Base-by-base conservation (phyloP, 2,888 invertebrate genomes). In the Eupithecia dodoneata region DNA sequence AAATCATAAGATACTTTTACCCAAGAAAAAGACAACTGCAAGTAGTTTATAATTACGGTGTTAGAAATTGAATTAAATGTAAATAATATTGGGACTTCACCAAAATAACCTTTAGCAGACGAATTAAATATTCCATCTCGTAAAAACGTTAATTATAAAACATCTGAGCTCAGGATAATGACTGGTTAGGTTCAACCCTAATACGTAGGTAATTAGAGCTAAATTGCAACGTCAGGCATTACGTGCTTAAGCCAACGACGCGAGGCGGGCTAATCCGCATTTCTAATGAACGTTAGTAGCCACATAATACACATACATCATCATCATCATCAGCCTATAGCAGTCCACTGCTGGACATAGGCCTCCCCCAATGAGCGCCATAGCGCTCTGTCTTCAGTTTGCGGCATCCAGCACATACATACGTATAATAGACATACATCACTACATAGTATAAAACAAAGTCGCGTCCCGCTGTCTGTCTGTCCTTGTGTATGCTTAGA, bases 171-270 rank as follows among this genome's bases (percentile, higher is more conserved):
- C 12, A 47, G 70, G 15, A 70, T 70, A 70, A 70, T 12, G 18
- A 45, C 73, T 65, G 49, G 65, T 69, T 71, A 73, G 10, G 70
- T 70, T 70, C 73, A 65, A 47, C 45, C 63, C 65, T 76, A 65
- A 59, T 55, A 30, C 63, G 18, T 12, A 74, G 71, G 65, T 78
- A 78, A 73, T 78, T 78, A 63, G 66, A 73, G 73, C 30, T 71
- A 55, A 79, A 77, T 79, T 80, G 77, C 81, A 79, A 72, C 67
- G 76, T 71, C 75, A 75, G 72, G 59, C 70, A 78, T 80, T 78
- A 80, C 78, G 79, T 78, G 79, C 79, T 75, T 71, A 75, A 77
- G 71, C 76, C 78, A 81, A 80, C 76, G 76, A 77, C 73, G 52
- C 69, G 63, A 71, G 73, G 74, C 65, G 47, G 76, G 73, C 74